phyloP scores from a whole-genome alignment of 2,888 invertebrate species.

The Lepas anatifera region DNA sequence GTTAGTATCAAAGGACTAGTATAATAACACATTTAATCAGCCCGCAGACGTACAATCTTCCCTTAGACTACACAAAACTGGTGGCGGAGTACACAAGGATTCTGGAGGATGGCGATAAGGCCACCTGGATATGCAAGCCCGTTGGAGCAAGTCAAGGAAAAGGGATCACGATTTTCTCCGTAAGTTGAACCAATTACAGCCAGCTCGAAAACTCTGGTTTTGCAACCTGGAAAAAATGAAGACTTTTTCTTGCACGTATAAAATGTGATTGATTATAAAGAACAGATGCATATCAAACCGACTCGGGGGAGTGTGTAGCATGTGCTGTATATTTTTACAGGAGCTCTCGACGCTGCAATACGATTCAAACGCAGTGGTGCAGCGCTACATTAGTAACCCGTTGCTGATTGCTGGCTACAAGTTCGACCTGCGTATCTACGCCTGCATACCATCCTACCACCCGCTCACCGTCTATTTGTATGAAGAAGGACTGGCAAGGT shows the following conservation, averaged over 20 bases:
- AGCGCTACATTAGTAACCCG: slow-evolving; percentile 64
- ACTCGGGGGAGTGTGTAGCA: no score
- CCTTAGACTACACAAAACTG: slow-evolving; percentile 68
- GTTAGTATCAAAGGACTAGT: no score
- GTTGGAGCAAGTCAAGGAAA: slow-evolving; percentile 72
- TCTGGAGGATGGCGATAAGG: slow-evolving; percentile 31
- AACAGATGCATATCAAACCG: no score
- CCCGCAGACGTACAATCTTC: slow-evolving; percentile 66
- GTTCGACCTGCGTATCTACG: slow-evolving; percentile 81
- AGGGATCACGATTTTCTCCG: slow-evolving; percentile 52
- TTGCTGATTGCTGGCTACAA: slow-evolving; percentile 76
- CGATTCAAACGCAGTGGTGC: slow-evolving; percentile 65
- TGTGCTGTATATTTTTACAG: no score
- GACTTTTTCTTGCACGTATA: no score
- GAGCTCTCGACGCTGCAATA: slow-evolving; percentile 63
- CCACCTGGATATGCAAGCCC: slow-evolving; percentile 71
- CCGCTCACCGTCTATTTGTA: slow-evolving; percentile 80
- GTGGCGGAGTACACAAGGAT: slow-evolving; percentile 59
- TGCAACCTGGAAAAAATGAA: no score
- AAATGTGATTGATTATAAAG: no score
- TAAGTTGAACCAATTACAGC: no score
- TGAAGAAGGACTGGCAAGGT: slow-evolving; percentile 62
- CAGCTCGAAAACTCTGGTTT: no score
- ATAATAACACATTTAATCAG: slow-evolving; percentile 40
- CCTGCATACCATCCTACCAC: slow-evolving; percentile 73